These are phyloP conservation scores for Montifringilla adamsi DNA, from an alignment of 2,113 vertebrate genomes.

Conservation along the genomic window DNA sequence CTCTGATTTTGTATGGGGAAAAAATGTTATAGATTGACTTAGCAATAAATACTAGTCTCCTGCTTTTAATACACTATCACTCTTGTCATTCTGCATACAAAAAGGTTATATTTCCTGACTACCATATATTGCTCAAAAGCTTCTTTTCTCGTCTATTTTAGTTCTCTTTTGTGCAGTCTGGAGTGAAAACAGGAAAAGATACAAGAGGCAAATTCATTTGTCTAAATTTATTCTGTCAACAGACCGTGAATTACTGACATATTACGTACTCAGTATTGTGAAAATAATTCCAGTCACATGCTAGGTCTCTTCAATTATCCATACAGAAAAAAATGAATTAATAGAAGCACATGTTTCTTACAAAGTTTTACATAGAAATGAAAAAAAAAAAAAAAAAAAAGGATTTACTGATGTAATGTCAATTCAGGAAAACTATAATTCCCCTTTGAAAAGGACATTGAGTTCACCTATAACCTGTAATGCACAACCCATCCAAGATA, in stretches of 20 bases:
- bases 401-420: neutral
- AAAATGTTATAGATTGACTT: neutral
- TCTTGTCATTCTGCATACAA: neutral
- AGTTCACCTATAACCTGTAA: neutral
- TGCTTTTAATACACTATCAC: neutral
- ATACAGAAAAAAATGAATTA: neutral
- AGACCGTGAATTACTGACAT: neutral
- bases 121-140: neutral
- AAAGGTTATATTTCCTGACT: neutral
- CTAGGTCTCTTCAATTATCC: neutral
- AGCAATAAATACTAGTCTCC: neutral
- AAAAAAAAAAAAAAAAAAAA: neutral
- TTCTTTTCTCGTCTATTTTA: slow-evolving; percentile 3
- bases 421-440: neutral
- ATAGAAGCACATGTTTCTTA: neutral
- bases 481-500: neutral
- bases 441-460: neutral
- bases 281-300: slow-evolving; percentile 16
- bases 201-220: slow-evolving; percentile 3
- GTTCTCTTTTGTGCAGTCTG: neutral
- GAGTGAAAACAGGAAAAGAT: neutral
- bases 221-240: slow-evolving; percentile 14
- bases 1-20: neutral
- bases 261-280: neutral
- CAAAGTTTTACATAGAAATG: neutral